Percentiles rank a stretch among this genome's conserved stretches.
Conservation (phyloP, 2,113 vertebrate species). For the Seriola dumerili region DNA sequence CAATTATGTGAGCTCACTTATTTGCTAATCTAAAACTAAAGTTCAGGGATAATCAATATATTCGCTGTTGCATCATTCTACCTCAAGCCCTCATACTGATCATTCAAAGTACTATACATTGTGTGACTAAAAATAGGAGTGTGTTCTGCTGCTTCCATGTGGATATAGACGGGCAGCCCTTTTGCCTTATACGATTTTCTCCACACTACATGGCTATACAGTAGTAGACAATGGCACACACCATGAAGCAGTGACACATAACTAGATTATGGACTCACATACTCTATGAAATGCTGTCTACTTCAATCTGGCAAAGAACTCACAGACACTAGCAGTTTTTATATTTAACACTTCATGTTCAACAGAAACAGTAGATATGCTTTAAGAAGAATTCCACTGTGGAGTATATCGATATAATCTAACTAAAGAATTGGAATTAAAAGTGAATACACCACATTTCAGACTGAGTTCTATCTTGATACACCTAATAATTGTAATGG, state of each 20-base stretch:
- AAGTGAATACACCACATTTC: constrained; percentile 25
- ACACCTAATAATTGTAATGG: constrained; percentile 39
- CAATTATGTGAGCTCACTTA: background rate
- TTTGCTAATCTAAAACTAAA: background rate
- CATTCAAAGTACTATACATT: background rate
- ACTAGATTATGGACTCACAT: constrained; percentile 58
- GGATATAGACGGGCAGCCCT: constrained; percentile 7
- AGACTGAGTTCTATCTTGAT: constrained; percentile 27
- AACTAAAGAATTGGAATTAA: constrained; percentile 58
- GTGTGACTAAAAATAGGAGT: background rate
- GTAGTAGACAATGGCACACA: constrained; percentile 52
- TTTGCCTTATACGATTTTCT: constrained; percentile 26
- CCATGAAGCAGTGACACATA: constrained; percentile 53
- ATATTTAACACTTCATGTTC: constrained; percentile 38
- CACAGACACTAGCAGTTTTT: constrained; percentile 40
- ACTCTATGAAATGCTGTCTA: constrained; percentile 41
- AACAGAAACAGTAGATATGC: constrained; percentile 37
- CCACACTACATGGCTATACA: constrained; percentile 7
- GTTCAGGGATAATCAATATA: background rate
- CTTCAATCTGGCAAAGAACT: constrained; percentile 55
- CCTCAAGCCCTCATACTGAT: background rate
- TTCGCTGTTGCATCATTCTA: background rate
- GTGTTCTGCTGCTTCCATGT: constrained; percentile 10
- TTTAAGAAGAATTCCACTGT: constrained; percentile 20
- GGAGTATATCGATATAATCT: constrained; percentile 20